Conservation (phyloP, 2,888 invertebrate species). For the Andrena minutula region DNA sequence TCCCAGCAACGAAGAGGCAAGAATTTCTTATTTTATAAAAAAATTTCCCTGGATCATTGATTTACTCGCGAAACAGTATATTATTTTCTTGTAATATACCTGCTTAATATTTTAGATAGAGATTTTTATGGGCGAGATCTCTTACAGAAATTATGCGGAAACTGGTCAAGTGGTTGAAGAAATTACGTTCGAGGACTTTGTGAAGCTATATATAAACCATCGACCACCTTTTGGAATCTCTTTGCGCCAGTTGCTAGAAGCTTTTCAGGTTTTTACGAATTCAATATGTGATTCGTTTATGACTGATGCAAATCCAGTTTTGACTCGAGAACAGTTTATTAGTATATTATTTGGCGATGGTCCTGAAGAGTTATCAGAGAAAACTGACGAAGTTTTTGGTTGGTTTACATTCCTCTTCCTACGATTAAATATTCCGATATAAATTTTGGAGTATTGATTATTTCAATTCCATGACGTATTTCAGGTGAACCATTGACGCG, state of each 20-base stretch:
- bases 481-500: slow-evolving; percentile 73
- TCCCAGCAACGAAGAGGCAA: slow-evolving; percentile 91
- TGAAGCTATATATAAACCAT: slow-evolving; percentile 89
- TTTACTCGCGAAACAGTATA: not conserved
- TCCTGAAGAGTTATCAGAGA: not conserved
- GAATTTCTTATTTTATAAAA: not conserved
- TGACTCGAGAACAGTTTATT: slow-evolving; percentile 85
- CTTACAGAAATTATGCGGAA: slow-evolving; percentile 86
- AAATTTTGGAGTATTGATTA: not conserved
- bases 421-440: not conserved
- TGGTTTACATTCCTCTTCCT: slow-evolving; percentile 5
- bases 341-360: slow-evolving; percentile 84
- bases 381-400: slow-evolving; percentile 53
- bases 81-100: not conserved
- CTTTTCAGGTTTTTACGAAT: slow-evolving; percentile 83
- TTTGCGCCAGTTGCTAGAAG: slow-evolving; percentile 84
- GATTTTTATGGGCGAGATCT: slow-evolving; percentile 87
- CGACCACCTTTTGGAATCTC: slow-evolving; percentile 87
- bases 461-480: not conserved
- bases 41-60: not conserved
- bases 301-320: slow-evolving; percentile 71
- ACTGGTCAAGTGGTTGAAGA: slow-evolving; percentile 85
- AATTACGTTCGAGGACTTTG: slow-evolving; percentile 89
- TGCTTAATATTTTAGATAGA: slow-evolving; percentile 85
- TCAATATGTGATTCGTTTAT: not conserved